Conservation (phyloP, 2,113 vertebrate genomes). For the Pleuronectes platessa region DNA sequence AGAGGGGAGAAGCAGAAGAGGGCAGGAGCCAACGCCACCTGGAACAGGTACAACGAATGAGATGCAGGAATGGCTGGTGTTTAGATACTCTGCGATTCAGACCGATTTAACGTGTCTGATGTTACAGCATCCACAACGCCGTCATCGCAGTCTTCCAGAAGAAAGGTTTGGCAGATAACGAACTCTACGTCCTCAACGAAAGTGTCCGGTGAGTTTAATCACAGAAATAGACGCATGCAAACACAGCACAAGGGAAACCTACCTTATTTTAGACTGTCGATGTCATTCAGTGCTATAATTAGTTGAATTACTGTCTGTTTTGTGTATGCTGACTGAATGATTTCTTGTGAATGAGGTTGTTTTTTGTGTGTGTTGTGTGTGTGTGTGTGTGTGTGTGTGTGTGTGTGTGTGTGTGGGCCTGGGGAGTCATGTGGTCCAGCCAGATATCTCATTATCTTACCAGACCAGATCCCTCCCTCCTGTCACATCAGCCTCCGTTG, state of each 20-base stretch:
- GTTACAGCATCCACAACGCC: conserved; percentile 93
- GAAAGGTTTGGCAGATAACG: conserved; percentile 93
- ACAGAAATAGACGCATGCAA: background rate
- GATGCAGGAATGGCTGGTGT: background rate
- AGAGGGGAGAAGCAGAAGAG: conserved; percentile 83
- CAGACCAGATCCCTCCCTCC: conserved; percentile 62
- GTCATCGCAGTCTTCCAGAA: conserved; percentile 95
- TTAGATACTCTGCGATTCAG: background rate
- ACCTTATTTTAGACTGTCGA: conserved; percentile 28
- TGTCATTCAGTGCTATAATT: conserved; percentile 50
- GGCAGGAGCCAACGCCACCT: conserved; percentile 83
- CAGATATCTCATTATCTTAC: conserved; percentile 74
- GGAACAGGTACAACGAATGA: conserved; percentile 79
- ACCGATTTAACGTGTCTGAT: background rate
- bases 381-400: conserved; percentile 50
- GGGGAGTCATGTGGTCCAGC: conserved; percentile 59
- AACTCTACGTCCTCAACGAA: conserved; percentile 94
- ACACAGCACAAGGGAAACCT: background rate
- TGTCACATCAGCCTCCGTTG: conserved; percentile 39
- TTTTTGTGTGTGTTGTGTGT: conserved; percentile 66
- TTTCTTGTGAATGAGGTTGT: conserved; percentile 52
- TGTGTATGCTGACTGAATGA: conserved; percentile 30
- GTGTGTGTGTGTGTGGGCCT: conserved; percentile 54
- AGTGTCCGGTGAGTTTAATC: conserved; percentile 79
- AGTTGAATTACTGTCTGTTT: conserved; percentile 42